Base-by-base conservation (phyloP, 2,888 invertebrate species). In the Macrophya alboannulata region DNA sequence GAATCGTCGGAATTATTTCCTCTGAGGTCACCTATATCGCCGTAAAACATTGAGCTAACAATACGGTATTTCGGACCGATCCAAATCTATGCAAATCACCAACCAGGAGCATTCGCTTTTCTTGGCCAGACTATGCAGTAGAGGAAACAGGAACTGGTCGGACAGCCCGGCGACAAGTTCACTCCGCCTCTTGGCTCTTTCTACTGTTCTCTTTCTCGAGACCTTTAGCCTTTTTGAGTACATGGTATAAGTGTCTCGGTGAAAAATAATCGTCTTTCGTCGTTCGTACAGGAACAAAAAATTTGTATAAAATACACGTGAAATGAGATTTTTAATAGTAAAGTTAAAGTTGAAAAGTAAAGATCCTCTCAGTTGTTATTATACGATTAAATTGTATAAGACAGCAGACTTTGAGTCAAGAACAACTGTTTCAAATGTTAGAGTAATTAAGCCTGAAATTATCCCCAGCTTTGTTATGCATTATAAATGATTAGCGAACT, bases 191-290 rank as follows among this genome's bases (percentile, higher is more conserved):
- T 86, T 85, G 86, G 81, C 85, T 86, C 85, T 85, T 85, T 86
- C 83, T 86, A 85, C 83, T 84, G 82, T 51, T 21, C 74, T 76
- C 87, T 86, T 59, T 84, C 85, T 87, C 86, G 84, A 84, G 84
- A 71, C 21, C 43, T 74, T 43, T 9, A 48, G 55, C 74, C 55
- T 86, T 87, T 62, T 87, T 86, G 81, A 81, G 83, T 31, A 31
- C 1, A 31, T 31, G 31, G 31, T 31, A 2, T 3, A 31, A 31
- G 31, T 31, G 3, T 86, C 85, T 72, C 51, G 8, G 72, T 62
- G 74, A 62, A 77, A 74, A 59, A 4, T 71, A 65, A n/a, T n/a
- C n/a, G n/a, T n/a, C n/a, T n/a, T n/a, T n/a, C n/a, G n/a, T n/a
- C n/a, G n/a, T n/a, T n/a, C n/a, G n/a, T n/a, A n/a, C n/a, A n/a